These are phyloP conservation scores for Cryptophagus acutangulus DNA, from an alignment of 2,888 invertebrate species.

Conservation along the genomic window DNA sequence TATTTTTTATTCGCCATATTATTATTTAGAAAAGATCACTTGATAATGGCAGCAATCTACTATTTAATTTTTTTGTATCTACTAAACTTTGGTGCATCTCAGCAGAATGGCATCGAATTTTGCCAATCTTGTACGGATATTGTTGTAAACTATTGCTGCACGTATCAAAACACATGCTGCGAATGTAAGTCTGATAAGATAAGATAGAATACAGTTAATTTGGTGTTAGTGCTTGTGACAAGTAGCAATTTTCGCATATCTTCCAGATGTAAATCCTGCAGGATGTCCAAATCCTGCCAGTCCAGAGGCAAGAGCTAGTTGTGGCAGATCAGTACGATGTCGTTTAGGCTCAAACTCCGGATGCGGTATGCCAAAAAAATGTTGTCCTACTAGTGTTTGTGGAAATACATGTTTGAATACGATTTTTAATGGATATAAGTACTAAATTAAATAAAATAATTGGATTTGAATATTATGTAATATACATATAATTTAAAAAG, in stretches of 20 bases:
- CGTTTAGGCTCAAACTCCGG: conserved; percentile 9
- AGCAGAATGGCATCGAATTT: too few relatives aligned
- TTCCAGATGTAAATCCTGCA: conserved; percentile 1
- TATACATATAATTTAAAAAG: conserved; percentile 18
- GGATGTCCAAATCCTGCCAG: conserved; percentile 16
- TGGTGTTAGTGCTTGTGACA: background rate
- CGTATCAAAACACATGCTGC: conserved; percentile 14
- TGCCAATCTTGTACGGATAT: too few relatives aligned
- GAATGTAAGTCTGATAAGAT: conserved; percentile 13
- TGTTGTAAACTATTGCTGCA: conserved; percentile 15
- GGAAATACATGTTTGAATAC: conserved; percentile 11
- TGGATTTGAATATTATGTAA: conserved; percentile 10
- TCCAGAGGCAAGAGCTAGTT: conserved; percentile 13
- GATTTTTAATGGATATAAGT: conserved; percentile 13
- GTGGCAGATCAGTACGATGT: conserved; percentile 5
- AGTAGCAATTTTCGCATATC: background rate
- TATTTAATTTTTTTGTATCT: too few relatives aligned
- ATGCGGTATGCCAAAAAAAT: conserved; percentile 14
- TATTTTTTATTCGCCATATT: too few relatives aligned
- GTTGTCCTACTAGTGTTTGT: conserved; percentile 14
- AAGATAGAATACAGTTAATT: background rate
- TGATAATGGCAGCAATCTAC: too few relatives aligned
- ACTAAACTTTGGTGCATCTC: too few relatives aligned
- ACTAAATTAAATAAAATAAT: background rate
- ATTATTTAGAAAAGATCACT: too few relatives aligned